A percentile compares a stretch with the other conserved stretches of the same genome.
These are phyloP conservation scores for Anoplius nigerrimus DNA, from an alignment of 2,888 invertebrate species.

Conservation along the genomic window DNA sequence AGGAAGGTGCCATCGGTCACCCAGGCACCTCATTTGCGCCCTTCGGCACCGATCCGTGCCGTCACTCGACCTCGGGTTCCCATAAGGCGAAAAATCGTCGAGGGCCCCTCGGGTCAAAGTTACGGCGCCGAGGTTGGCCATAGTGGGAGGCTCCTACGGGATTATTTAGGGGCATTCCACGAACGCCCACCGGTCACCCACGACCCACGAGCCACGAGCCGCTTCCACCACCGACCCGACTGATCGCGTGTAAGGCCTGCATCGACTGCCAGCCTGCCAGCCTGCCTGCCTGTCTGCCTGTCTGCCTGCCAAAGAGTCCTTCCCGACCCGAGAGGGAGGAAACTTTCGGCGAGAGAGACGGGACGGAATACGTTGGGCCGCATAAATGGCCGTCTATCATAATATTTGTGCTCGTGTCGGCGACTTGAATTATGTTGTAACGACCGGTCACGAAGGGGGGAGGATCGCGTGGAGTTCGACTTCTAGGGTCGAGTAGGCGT, in stretches of 20 bases:
- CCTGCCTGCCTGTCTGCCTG: no score
- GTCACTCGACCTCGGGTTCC: conserved; percentile 4
- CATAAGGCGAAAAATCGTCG: conserved; percentile 45
- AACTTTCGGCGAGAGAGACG: conserved; percentile 20
- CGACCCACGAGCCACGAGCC: conserved; percentile 51
- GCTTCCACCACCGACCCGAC: conserved; percentile 28
- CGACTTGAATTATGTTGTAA: conserved; percentile 66
- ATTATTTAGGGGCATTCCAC: conserved; percentile 63
- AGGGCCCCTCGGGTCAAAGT: conserved; percentile 47
- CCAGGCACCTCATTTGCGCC: background rate
- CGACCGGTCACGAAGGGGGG: conserved; percentile 37
- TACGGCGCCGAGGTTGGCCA: conserved; percentile 26
- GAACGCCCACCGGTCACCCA: conserved; percentile 62
- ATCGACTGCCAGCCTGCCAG: no score
- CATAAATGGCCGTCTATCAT: conserved; percentile 61
- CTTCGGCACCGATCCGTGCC: background rate
- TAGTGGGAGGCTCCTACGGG: conserved; percentile 45
- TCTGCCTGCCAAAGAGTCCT: no score
- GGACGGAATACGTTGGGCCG: conserved; percentile 1
- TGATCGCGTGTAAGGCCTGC: background rate
- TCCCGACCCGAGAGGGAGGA: conserved; percentile 24
- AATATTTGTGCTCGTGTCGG: conserved; percentile 66
- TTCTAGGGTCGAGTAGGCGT: no score
- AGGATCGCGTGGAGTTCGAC: background rate
- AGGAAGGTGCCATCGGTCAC: no score